Evolutionary conservation across 2,113 vertebrate genomes (phyloP).

Genomic region (Rallus limicola): DNA sequence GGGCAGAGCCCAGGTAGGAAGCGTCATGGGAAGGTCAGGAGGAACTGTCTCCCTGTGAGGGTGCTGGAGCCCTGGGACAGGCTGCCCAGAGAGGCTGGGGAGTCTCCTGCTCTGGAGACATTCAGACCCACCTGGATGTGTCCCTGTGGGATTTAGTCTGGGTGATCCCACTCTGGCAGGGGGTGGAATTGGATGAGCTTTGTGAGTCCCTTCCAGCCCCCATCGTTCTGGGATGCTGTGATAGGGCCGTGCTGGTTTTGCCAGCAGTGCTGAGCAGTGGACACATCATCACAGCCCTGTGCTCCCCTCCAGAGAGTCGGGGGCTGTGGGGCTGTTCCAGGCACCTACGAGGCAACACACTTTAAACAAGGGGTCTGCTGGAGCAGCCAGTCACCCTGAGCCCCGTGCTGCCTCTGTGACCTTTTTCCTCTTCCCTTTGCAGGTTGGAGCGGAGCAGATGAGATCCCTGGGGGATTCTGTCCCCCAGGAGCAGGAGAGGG

Average conservation of each 20-base stretch:
- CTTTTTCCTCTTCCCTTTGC: rapidly evolving
- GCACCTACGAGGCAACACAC: rapidly evolving
- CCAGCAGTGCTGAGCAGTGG: rapidly evolving
- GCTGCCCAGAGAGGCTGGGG: too few species aligned
- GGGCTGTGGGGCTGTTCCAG: rapidly evolving
- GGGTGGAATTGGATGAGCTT: too few species aligned
- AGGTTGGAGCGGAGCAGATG: not conserved
- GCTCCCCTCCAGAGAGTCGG: rapidly evolving
- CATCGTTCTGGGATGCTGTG: too few species aligned
- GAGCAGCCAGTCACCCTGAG: not conserved
- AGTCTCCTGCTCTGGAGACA: too few species aligned
- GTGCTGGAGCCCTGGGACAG: too few species aligned
- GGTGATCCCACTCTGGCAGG: too few species aligned
- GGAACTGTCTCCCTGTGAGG: too few species aligned
- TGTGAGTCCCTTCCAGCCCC: too few species aligned
- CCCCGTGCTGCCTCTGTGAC: rapidly evolving
- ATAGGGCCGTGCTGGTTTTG: rapidly evolving
- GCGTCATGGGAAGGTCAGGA: too few species aligned
- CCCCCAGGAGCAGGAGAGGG: not conserved
- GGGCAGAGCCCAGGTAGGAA: too few species aligned
- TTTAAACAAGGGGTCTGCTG: not conserved
- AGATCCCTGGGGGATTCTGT: not conserved
- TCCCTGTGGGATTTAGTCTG: too few species aligned
- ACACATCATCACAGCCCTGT: rapidly evolving
- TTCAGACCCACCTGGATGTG: too few species aligned